Evolutionary conservation across 2,113 vertebrate species (phyloP).

Genomic region (Peromyscus maniculatus): DNA sequence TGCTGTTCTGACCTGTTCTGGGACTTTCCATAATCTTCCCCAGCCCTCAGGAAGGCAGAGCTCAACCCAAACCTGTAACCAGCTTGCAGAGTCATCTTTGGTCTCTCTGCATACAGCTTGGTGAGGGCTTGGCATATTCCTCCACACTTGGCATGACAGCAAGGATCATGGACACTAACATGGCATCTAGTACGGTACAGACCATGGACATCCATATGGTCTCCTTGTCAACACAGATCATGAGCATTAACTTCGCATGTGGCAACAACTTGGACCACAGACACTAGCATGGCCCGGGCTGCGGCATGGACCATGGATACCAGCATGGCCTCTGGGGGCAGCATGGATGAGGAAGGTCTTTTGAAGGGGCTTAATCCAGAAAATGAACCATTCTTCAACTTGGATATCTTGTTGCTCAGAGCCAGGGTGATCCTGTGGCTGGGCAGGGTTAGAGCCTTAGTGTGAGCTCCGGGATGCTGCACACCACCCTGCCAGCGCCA

Average conservation of each 20-base stretch:
- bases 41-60: neutral
- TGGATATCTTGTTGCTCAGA: neutral
- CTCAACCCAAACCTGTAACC: neutral
- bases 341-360: neutral
- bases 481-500: neutral
- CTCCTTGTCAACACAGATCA: neutral
- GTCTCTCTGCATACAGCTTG: neutral
- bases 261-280: neutral
- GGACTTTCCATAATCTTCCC: neutral
- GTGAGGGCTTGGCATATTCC: conserved; percentile 26
- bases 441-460: neutral
- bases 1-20: neutral
- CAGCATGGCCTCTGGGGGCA: neutral
- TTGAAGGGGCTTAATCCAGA: neutral
- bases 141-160: neutral
- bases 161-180: too few relatives aligned
- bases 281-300: neutral
- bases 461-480: neutral
- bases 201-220: neutral
- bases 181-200: neutral
- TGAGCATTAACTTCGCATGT: neutral
- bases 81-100: neutral
- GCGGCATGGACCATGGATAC: neutral
- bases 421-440: too few relatives aligned
- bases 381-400: neutral